These are phyloP conservation scores for Andrena dorsata DNA, from an alignment of 2,888 invertebrate species.

Conservation along the genomic window DNA sequence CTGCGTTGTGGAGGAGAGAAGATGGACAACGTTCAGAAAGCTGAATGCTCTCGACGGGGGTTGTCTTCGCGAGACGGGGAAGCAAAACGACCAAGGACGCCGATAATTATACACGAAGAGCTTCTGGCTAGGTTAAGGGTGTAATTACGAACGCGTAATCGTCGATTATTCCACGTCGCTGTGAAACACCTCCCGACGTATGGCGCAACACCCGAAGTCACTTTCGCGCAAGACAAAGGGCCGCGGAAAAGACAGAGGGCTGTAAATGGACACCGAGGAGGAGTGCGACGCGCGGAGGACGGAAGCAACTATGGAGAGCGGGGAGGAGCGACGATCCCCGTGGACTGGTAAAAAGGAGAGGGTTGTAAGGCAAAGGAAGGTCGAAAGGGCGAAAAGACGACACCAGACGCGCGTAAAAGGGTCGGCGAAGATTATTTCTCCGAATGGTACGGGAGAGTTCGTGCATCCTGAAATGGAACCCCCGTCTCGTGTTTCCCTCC, in stretches of 20 bases:
- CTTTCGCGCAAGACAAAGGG: conserved; percentile 43
- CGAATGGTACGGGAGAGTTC: conserved; percentile 49
- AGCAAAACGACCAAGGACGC: neutral
- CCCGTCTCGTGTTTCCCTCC: conserved; percentile 35
- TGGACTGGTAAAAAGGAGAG: conserved; percentile 22
- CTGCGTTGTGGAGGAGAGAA: neutral
- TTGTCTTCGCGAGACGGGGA: too few relatives aligned
- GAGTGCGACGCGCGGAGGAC: conserved; percentile 13
- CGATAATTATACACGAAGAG: conserved; percentile 19
- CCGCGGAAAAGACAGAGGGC: conserved; percentile 27
- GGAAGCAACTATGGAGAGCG: conserved; percentile 26
- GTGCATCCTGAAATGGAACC: conserved; percentile 63
- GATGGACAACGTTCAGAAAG: too few relatives aligned
- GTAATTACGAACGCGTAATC: neutral
- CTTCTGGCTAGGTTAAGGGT: neutral
- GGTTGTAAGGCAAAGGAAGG: conserved; percentile 43
- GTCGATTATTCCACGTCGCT: conserved; percentile 49
- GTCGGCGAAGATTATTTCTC: conserved; percentile 72
- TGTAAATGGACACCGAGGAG: conserved; percentile 40
- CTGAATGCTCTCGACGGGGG: too few relatives aligned
- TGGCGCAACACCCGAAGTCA: conserved; percentile 6
- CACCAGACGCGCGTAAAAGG: conserved; percentile 66
- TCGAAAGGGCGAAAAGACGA: conserved; percentile 62
- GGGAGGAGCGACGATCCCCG: conserved; percentile 34
- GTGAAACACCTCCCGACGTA: conserved; percentile 35